These are phyloP conservation scores for Cyprinodon brontotheroides DNA, from an alignment of 2,113 vertebrate genomes.

Conservation along the genomic window DNA sequence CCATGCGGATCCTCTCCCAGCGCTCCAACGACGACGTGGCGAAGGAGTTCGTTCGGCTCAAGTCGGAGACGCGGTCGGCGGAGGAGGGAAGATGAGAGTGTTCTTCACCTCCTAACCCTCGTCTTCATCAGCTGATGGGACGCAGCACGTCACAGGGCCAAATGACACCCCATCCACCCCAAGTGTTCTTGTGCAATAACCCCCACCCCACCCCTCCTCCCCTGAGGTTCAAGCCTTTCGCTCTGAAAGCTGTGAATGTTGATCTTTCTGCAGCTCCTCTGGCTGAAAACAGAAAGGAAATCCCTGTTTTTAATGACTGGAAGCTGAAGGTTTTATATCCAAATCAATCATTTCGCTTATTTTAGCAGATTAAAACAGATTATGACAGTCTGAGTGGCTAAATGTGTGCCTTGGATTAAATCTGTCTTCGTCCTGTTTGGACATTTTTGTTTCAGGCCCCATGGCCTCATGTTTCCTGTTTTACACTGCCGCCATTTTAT, in stretches of 20 bases:
- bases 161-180: neutral
- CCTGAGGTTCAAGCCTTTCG: slow-evolving; percentile 72
- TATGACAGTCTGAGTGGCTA: neutral
- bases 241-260: slow-evolving; percentile 65
- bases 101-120: neutral
- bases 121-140: neutral
- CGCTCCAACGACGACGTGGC: slow-evolving; percentile 96
- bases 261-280: slow-evolving; percentile 33
- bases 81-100: slow-evolving; percentile 90
- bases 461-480: slow-evolving; percentile 11
- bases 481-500: slow-evolving; percentile 45
- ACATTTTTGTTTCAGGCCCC: slow-evolving; percentile 14
- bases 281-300: slow-evolving; percentile 38
- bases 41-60: slow-evolving; percentile 95
- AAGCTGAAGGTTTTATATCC: neutral
- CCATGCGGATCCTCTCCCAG: slow-evolving; percentile 97
- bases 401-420: slow-evolving; percentile 53
- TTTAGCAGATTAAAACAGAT: neutral
- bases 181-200: slow-evolving; percentile 53
- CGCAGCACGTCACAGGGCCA: slow-evolving; percentile 17
- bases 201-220: neutral
- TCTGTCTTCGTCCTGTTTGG: neutral
- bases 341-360: neutral
- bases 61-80: slow-evolving; percentile 91
- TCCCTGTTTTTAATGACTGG: slow-evolving; percentile 3